Conservation (phyloP, 2,888 invertebrate species). For the Odontocolon sp. region DNA sequence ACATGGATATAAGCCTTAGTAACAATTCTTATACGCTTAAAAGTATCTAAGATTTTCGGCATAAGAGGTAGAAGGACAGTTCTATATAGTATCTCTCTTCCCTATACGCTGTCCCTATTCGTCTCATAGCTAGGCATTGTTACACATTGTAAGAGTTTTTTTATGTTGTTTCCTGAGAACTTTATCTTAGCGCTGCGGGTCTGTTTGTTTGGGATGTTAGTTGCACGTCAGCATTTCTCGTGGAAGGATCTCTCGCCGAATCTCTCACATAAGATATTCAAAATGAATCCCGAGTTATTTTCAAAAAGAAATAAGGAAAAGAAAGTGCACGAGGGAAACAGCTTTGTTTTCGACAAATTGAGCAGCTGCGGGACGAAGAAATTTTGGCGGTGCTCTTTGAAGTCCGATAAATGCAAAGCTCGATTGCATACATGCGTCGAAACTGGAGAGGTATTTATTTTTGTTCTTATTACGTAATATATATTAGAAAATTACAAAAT, state of each 20-base stretch:
- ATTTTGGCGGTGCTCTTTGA: background rate
- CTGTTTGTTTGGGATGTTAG: background rate
- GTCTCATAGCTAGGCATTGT: no score
- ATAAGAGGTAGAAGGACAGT: no score
- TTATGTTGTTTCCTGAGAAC: background rate
- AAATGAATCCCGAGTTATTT: background rate
- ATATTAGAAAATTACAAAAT: no score
- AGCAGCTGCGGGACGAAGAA: background rate
- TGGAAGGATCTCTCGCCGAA: background rate
- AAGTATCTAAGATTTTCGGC: no score
- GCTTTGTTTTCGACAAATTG: background rate
- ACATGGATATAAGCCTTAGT: no score
- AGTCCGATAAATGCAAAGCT: background rate
- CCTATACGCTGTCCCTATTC: no score
- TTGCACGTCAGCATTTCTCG: background rate
- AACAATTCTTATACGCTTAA: no score
- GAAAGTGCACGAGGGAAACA: background rate
- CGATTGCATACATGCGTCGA: background rate
- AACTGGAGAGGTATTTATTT: background rate
- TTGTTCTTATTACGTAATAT: no score
- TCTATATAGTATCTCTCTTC: no score
- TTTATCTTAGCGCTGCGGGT: background rate
- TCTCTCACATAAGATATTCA: background rate
- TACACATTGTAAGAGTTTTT: background rate
- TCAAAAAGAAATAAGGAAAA: background rate